A percentile compares a stretch with the other conserved stretches of the same genome.
phyloP scores from a whole-genome alignment of 2,888 invertebrate genomes.

The Drosophila robusta region DNA sequence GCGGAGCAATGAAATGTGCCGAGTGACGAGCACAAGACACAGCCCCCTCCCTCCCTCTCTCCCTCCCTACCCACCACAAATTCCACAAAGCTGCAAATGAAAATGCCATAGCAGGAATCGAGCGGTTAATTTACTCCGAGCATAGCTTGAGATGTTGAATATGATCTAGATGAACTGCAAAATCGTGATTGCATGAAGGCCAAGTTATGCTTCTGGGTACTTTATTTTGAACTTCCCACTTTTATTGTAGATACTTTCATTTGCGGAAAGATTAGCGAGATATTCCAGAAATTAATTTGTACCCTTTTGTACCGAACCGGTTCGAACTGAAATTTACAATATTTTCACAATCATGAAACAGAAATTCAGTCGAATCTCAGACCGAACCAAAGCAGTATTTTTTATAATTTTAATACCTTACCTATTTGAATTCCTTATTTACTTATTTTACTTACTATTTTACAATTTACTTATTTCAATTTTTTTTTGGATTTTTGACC shows the following conservation, averaged over 20 bases:
- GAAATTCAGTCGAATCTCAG: no score
- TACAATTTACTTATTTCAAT: no score
- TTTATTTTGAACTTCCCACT: background rate
- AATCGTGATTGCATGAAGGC: constrained; percentile 1
- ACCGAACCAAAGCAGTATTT: no score
- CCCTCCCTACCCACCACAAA: background rate
- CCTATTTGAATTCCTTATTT: no score
- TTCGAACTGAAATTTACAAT: no score
- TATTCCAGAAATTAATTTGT: no score
- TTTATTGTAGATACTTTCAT: no score
- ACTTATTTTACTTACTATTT: no score
- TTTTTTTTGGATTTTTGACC: no score
- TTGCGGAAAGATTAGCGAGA: background rate
- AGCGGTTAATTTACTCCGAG: constrained; percentile 7
- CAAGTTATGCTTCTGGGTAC: background rate
- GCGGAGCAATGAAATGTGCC: constrained; percentile 53
- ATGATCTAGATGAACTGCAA: constrained; percentile 2
- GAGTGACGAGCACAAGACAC: constrained; percentile 51
- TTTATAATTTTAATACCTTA: no score
- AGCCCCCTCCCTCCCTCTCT: background rate
- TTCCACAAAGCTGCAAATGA: constrained; percentile 24
- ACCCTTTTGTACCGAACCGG: no score
- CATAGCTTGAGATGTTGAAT: constrained; percentile 34
- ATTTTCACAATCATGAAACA: no score
- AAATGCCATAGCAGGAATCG: constrained; percentile 12